Percentiles rank a stretch among this genome's conserved stretches.
Conservation (phyloP, 2,797 vertebrate genomes). For the Strix occidentalis region DNA sequence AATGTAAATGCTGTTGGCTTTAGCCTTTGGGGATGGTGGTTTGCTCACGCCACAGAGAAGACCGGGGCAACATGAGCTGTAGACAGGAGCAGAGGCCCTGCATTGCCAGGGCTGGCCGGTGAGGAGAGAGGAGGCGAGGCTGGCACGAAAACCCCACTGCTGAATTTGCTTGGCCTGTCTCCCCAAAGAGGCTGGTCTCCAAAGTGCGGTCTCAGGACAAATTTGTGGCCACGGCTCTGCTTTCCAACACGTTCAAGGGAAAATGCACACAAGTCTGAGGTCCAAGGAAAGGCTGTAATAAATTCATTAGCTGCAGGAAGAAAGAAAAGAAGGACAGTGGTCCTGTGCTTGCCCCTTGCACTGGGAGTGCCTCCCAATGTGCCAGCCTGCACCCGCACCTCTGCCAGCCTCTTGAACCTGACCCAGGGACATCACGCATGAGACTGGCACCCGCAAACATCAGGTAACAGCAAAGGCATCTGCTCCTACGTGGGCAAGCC, state of each 20-base stretch:
- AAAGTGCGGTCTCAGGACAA: neutral
- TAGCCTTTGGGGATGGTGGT: neutral
- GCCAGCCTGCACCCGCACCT: neutral
- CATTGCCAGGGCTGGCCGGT: neutral
- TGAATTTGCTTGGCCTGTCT: neutral
- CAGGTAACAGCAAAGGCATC: neutral
- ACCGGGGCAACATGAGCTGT: neutral
- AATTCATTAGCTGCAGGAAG: neutral
- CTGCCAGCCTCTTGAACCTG: neutral
- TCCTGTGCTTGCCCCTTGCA: neutral
- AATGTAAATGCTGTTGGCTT: neutral
- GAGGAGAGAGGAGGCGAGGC: neutral
- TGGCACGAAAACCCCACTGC: neutral
- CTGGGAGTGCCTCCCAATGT: fast-evolving
- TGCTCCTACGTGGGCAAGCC: neutral
- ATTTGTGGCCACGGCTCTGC: neutral
- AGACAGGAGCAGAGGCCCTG: neutral
- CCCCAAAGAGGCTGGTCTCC: neutral
- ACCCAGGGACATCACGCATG: fast-evolving
- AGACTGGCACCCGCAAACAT: neutral
- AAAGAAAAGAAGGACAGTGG: neutral
- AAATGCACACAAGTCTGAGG: neutral
- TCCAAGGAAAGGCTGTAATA: neutral
- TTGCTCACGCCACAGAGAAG: neutral
- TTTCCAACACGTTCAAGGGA: neutral